A percentile compares a stretch with the other conserved stretches of the same genome.
phyloP scores from a whole-genome alignment of 2,797 vertebrate species.

The Momotus momota region DNA sequence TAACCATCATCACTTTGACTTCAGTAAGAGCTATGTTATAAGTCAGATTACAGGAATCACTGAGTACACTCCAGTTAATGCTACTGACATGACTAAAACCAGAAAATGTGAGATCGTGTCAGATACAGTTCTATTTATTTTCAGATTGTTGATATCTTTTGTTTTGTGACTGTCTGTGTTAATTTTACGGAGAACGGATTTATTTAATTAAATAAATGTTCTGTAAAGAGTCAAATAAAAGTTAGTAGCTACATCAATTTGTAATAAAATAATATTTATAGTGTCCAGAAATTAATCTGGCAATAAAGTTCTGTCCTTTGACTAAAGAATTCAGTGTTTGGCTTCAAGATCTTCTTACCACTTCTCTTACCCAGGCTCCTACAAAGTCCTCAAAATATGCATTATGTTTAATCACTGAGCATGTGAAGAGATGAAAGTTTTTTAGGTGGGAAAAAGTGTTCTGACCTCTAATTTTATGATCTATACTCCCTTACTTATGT shows the following conservation, averaged over 20 bases:
- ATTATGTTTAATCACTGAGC: not conserved
- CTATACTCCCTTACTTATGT: not conserved
- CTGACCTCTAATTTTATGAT: not conserved
- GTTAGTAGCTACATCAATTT: not conserved
- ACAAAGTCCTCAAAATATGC: not conserved
- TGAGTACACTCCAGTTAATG: not conserved
- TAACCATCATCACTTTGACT: not conserved
- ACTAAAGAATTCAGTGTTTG: slow-evolving; percentile 12
- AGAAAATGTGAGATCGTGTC: not conserved
- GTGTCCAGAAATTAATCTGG: not conserved
- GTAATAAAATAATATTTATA: not conserved
- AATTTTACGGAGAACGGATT: not conserved
- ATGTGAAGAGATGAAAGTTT: not conserved
- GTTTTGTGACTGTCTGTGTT: not conserved
- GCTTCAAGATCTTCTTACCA: not conserved
- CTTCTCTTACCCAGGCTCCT: not conserved
- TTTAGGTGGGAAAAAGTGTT: not conserved
- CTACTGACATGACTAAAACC: not conserved
- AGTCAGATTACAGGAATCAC: not conserved
- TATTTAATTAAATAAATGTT: not conserved
- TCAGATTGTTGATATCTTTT: slow-evolving; percentile 13
- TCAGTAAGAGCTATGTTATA: not conserved
- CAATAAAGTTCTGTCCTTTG: not conserved
- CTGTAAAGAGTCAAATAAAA: not conserved
- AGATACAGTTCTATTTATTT: not conserved